A percentile compares a stretch with the other conserved stretches of the same genome.
Evolutionary conservation across 2,888 invertebrate species (phyloP).

Genomic region (Trichacis sp.): DNA sequence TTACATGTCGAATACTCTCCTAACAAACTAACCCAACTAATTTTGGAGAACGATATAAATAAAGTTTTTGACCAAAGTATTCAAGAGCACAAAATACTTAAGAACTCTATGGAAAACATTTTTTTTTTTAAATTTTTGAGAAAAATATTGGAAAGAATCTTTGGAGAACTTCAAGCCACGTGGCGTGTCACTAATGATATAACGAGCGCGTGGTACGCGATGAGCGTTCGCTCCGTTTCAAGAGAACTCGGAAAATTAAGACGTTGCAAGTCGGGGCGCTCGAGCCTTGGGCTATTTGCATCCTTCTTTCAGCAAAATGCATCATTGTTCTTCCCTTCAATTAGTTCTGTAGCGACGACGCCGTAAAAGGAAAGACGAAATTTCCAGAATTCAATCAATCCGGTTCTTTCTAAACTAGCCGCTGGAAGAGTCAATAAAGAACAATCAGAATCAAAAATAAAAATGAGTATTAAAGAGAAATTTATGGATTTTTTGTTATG

Average conservation of each 20-base stretch:
- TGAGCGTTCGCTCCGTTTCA: conserved; percentile 56
- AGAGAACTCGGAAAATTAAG: conserved; percentile 54
- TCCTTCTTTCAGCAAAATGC: not conserved
- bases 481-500: conserved; percentile 22
- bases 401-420: not conserved
- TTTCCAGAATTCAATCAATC: not conserved
- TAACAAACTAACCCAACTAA: too few relatives aligned
- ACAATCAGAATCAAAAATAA: too few relatives aligned
- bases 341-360: not conserved
- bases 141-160: too few relatives aligned
- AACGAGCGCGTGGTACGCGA: conserved; percentile 63
- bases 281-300: conserved; percentile 1
- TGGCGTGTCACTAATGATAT: conserved; percentile 61
- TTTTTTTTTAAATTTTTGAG: too few relatives aligned
- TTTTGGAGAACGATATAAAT: too few relatives aligned
- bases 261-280: conserved; percentile 48
- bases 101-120: too few relatives aligned
- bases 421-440: too few relatives aligned
- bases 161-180: too few relatives aligned
- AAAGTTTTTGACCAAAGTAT: too few relatives aligned
- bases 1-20: too few relatives aligned
- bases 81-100: too few relatives aligned
- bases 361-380: not conserved
- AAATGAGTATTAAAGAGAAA: too few relatives aligned
- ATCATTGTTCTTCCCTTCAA: conserved; percentile 2